These are phyloP conservation scores for Pseudococcus jackbeardsleyi DNA, from an alignment of 2,888 invertebrate species.

Conservation along the genomic window DNA sequence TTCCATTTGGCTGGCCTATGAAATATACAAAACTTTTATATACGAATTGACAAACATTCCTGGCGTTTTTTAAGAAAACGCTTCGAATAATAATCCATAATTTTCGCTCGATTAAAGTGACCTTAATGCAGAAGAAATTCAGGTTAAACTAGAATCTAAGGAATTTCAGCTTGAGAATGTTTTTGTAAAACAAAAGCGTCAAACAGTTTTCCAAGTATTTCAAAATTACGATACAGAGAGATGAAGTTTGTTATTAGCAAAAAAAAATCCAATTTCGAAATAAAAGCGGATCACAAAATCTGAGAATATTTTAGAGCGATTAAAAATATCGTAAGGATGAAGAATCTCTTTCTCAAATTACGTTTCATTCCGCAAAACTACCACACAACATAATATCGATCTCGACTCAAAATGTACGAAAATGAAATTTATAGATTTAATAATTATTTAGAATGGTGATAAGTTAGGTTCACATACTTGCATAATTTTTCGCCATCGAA, in stretches of 20 bases:
- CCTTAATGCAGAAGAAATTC: slow-evolving; percentile 19
- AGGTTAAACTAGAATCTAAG: slow-evolving; percentile 18
- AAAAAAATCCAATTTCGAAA: neutral
- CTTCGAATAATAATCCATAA: slow-evolving; percentile 6
- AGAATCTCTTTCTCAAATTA: neutral
- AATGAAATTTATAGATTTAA: neutral
- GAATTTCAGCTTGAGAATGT: slow-evolving; percentile 18
- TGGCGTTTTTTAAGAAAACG: neutral
- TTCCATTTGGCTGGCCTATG: neutral
- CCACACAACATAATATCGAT: no score
- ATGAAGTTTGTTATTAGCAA: neutral
- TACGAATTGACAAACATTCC: slow-evolving; percentile 4
- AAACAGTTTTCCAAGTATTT: slow-evolving; percentile 6
- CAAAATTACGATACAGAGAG: neutral
- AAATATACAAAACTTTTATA: neutral
- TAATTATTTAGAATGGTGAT: neutral
- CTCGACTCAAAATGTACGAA: no score
- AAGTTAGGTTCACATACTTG: slow-evolving; percentile 46
- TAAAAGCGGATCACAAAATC: neutral
- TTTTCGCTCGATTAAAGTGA: slow-evolving; percentile 10
- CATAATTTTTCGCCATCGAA: slow-evolving; percentile 60
- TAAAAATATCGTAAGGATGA: neutral
- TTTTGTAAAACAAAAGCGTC: slow-evolving; percentile 15
- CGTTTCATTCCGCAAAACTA: neutral
- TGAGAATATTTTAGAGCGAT: neutral